phyloP scores from a whole-genome alignment of 2,113 vertebrate genomes.

The Charina bottae region DNA sequence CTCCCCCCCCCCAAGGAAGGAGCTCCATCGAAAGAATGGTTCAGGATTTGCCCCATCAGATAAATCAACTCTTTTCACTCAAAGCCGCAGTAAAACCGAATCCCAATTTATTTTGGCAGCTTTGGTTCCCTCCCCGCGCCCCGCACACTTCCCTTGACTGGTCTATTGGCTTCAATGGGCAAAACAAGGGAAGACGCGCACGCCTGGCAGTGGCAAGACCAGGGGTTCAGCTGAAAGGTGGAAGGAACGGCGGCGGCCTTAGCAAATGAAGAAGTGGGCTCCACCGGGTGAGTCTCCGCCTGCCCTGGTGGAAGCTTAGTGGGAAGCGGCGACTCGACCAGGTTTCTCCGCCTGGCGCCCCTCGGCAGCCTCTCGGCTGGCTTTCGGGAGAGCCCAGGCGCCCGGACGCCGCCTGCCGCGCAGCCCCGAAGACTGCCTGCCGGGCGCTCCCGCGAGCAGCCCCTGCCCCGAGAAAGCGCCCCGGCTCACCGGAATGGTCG shows the following conservation, averaged over 20 bases:
- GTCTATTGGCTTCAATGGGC: background rate
- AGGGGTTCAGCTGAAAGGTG: background rate
- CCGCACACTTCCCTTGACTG: background rate
- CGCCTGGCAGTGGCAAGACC: background rate
- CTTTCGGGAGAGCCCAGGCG: background rate
- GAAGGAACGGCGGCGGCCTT: background rate
- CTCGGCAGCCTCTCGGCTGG: background rate
- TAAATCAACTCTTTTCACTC: background rate
- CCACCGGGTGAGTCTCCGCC: background rate
- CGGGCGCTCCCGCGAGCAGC: background rate
- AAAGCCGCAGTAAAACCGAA: background rate
- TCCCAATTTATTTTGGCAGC: background rate
- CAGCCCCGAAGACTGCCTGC: background rate
- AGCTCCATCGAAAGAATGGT: background rate
- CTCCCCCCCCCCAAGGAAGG: background rate
- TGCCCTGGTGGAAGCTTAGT: background rate
- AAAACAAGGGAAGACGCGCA: background rate
- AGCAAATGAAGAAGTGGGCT: background rate
- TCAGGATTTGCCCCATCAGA: background rate
- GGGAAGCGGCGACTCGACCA: background rate
- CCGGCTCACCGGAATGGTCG: slow-evolving; percentile 25
- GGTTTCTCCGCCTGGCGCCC: background rate
- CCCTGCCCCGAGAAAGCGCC: background rate
- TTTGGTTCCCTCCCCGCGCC: background rate
- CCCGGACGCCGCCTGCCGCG: no score